A percentile compares a stretch with the other conserved stretches of the same genome.
These are phyloP conservation scores for Pygmarrhopalites habei DNA, from an alignment of 1,140 invertebrate genomes.

Conservation along the genomic window DNA sequence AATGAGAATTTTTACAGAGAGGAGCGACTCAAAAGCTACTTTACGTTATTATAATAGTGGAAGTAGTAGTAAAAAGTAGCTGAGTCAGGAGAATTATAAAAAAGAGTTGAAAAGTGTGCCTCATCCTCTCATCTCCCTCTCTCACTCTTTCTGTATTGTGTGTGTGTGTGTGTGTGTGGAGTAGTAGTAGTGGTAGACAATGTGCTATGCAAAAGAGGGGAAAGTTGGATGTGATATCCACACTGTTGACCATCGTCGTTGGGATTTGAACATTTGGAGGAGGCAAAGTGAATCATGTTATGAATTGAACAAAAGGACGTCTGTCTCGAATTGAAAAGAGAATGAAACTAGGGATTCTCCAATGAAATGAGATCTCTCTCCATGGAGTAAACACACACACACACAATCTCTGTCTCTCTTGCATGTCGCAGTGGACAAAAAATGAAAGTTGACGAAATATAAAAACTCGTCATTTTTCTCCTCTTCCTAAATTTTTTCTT, in stretches of 20 bases:
- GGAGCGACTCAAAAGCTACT: too few species aligned
- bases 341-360: background rate
- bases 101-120: slow-evolving; percentile 8
- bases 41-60: too few species aligned
- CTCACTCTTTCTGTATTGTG: too few species aligned
- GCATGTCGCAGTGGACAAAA: too few species aligned
- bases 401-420: background rate
- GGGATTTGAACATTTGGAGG: slow-evolving; percentile 10
- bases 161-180: too few species aligned
- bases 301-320: slow-evolving; percentile 7
- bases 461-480: too few species aligned
- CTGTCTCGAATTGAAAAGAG: slow-evolving; percentile 12
- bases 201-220: background rate
- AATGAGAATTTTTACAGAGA: too few species aligned
- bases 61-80: background rate
- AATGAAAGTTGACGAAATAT: too few species aligned
- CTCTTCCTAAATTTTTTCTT: too few species aligned
- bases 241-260: background rate
- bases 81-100: slow-evolving; percentile 7
- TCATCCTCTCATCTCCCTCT: background rate
- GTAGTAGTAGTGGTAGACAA: too few species aligned
- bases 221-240: slow-evolving; percentile 8
- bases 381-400: background rate
- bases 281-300: slow-evolving; percentile 12
- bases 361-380: slow-evolving; percentile 14